Conservation (phyloP, 2,113 vertebrate genomes). For the Malurus cyaneus region DNA sequence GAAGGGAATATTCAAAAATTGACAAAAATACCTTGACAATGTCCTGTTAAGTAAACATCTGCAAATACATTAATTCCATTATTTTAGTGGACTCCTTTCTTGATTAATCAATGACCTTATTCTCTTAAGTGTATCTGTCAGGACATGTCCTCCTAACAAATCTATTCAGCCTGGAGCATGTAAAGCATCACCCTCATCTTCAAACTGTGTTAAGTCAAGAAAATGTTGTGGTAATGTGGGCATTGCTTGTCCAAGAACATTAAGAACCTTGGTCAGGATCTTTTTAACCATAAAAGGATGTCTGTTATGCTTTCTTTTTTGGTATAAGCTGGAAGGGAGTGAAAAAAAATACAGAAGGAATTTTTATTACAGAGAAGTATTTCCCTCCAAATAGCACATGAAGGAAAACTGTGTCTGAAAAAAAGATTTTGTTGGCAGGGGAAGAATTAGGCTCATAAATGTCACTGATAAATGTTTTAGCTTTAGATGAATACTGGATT, state of each 20-base stretch:
- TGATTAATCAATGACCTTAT: constrained; percentile 67
- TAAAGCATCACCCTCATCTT: constrained; percentile 60
- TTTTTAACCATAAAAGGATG: constrained; percentile 77
- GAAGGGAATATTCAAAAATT: not conserved
- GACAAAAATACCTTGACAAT: constrained; percentile 28
- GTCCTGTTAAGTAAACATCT: constrained; percentile 45
- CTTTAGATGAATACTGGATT: not conserved
- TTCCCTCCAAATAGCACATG: constrained; percentile 70
- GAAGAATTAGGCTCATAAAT: not conserved
- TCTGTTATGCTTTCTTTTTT: constrained; percentile 76
- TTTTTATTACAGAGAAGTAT: constrained; percentile 77
- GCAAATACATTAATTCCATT: constrained; percentile 47
- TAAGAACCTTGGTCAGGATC: constrained; percentile 69
- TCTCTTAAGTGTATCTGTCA: constrained; percentile 57
- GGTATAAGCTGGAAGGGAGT: constrained; percentile 67
- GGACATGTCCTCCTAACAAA: constrained; percentile 53
- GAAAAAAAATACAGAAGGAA: constrained; percentile 73
- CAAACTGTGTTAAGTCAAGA: constrained; percentile 60
- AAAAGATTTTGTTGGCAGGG: constrained; percentile 49
- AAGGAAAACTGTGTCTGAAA: constrained; percentile 64
- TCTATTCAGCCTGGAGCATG: constrained; percentile 33
- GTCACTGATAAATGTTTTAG: not conserved
- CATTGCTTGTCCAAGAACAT: constrained; percentile 72
- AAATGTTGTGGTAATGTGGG: constrained; percentile 63
- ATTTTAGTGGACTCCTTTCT: constrained; percentile 49